phyloP scores from a whole-genome alignment of 2,888 invertebrate species.

The Drosophila affinis region DNA sequence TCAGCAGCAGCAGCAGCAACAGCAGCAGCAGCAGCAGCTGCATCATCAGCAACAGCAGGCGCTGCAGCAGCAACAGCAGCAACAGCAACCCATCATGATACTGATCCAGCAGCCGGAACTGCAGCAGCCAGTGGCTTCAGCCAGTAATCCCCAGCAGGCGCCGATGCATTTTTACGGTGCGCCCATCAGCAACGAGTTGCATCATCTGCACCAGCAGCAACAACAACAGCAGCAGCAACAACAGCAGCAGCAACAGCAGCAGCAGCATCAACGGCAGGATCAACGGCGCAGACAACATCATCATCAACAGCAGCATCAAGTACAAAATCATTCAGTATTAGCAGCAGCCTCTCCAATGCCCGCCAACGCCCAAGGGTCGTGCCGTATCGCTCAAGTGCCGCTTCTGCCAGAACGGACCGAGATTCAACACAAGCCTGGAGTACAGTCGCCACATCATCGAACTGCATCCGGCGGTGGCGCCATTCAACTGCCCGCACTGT shows the following conservation, averaged over 20 bases:
- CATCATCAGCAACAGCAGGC: conserved; percentile 42
- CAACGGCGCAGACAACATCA: no score
- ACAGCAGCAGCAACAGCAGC: conserved; percentile 36
- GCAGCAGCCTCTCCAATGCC: conserved; percentile 41
- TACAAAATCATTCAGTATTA: conserved; percentile 61
- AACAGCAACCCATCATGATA: conserved; percentile 70
- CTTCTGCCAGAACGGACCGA: conserved; percentile 80
- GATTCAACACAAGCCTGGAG: conserved; percentile 77
- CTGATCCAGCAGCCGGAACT: conserved; percentile 66
- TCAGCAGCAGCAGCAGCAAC: conserved; percentile 36
- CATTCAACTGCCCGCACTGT: conserved; percentile 79
- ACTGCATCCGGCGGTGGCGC: conserved; percentile 76
- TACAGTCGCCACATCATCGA: conserved; percentile 81
- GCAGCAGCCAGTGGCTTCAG: conserved; percentile 66
- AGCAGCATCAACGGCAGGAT: conserved; percentile 39
- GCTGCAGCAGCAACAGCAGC: conserved; percentile 50
- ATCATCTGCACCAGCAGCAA: conserved; percentile 29
- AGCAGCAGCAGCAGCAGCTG: conserved; percentile 57
- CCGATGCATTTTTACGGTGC: conserved; percentile 60
- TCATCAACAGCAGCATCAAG: conserved; percentile 43
- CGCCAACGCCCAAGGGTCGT: conserved; percentile 46
- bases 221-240: no score
- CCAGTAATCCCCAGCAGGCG: conserved; percentile 70
- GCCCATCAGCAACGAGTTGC: conserved; percentile 45
- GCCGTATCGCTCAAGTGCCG: conserved; percentile 74